A percentile compares a stretch with the other conserved stretches of the same genome.
phyloP scores from a whole-genome alignment of 2,797 vertebrate species.

The Argyrosomus regius region DNA sequence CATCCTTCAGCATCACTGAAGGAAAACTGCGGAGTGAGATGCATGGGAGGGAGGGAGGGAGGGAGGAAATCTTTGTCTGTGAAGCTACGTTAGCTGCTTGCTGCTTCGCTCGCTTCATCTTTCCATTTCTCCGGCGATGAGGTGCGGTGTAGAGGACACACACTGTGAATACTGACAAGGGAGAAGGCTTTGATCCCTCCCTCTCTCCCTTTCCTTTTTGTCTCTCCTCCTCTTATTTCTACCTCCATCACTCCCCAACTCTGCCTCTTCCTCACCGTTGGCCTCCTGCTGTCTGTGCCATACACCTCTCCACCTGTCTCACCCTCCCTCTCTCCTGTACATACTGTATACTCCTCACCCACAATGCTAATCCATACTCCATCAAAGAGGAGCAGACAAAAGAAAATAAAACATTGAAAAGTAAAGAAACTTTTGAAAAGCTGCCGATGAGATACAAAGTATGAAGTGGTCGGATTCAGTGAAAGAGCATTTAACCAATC shows the following conservation, averaged over 20 bases:
- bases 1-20: conserved; percentile 62
- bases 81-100: conserved; percentile 49
- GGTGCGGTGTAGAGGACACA: conserved; percentile 52
- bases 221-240: conserved; percentile 30
- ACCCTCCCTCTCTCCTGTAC: conserved; percentile 3
- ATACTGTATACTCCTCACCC: not conserved
- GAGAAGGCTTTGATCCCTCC: conserved; percentile 66
- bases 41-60: not conserved
- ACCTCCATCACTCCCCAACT: conserved; percentile 4
- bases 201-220: conserved; percentile 24
- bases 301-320: conserved; percentile 15
- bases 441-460: too few species aligned
- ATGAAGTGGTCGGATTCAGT: not conserved
- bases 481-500: conserved; percentile 4
- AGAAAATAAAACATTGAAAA: not conserved
- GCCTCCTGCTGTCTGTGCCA: conserved; percentile 28
- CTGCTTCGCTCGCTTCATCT: conserved; percentile 59
- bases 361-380: conserved; percentile 35
- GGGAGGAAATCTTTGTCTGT: conserved; percentile 49
- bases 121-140: conserved; percentile 54
- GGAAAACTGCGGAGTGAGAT: conserved; percentile 48
- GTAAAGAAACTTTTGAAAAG: not conserved
- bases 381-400: conserved; percentile 14
- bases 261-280: not conserved
- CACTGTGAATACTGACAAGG: conserved; percentile 70